Evolutionary conservation across 2,113 vertebrate species (phyloP).

Genomic region (Dolichallabes microphthalmus): DNA sequence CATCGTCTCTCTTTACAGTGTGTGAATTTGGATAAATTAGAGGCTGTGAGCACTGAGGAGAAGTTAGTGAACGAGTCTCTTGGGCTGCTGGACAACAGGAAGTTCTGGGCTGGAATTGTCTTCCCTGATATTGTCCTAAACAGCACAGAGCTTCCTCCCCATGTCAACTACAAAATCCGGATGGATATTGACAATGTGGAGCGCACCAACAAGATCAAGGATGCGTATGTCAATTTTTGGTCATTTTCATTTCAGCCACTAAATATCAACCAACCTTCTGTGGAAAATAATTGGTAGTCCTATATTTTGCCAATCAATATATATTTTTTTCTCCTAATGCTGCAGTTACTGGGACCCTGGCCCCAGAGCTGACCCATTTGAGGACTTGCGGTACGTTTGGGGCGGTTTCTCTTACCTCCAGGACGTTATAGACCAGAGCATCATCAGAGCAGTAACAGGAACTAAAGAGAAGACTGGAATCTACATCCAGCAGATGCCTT

Average conservation of each 20-base stretch:
- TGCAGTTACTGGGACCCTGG: slow-evolving; percentile 97
- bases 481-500: slow-evolving; percentile 98
- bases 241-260: not conserved
- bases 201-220: slow-evolving; percentile 97
- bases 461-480: slow-evolving; percentile 86
- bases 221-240: slow-evolving; percentile 75
- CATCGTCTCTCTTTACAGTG: slow-evolving; percentile 72
- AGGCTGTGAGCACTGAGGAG: slow-evolving; percentile 85
- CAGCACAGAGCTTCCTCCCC: slow-evolving; percentile 77
- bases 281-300: not conserved
- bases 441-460: slow-evolving; percentile 86
- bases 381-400: slow-evolving; percentile 97
- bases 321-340: not conserved
- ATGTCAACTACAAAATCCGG: slow-evolving; percentile 93
- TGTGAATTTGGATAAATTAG: slow-evolving; percentile 92
- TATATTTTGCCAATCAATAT: slow-evolving; percentile 16
- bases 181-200: slow-evolving; percentile 99
- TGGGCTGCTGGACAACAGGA: slow-evolving; percentile 86
- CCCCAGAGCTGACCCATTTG: slow-evolving; percentile 95
- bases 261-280: not conserved
- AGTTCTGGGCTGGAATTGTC: slow-evolving; percentile 95
- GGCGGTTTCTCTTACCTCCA: slow-evolving; percentile 94
- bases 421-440: slow-evolving; percentile 90
- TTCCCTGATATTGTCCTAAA: slow-evolving; percentile 79
- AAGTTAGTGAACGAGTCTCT: slow-evolving; percentile 84